Conservation (phyloP, 1,140 invertebrate species). For the Drosophila watanabei region DNA sequence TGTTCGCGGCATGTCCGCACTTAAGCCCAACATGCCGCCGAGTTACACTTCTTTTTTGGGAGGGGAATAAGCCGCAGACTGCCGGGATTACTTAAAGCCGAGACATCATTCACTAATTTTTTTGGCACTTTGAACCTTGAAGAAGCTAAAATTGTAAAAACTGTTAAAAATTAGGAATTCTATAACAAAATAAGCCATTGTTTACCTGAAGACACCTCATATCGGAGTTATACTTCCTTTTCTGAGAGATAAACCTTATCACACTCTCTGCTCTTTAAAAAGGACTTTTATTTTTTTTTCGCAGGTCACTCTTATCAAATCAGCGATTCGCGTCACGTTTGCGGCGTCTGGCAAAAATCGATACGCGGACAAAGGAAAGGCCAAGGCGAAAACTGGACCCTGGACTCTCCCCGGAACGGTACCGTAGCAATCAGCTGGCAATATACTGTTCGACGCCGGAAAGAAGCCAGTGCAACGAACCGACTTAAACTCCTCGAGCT, state of each 20-base stretch:
- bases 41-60: conserved; percentile 2
- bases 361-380: conserved; percentile 56
- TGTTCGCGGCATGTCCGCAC: conserved; percentile 80
- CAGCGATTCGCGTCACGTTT: conserved; percentile 74
- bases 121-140: conserved; percentile 58
- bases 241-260: conserved; percentile 6
- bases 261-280: conserved; percentile 21
- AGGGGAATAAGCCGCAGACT: background rate
- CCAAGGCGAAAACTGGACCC: conserved; percentile 46
- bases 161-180: background rate
- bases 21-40: conserved; percentile 57
- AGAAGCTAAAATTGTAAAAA: background rate
- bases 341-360: conserved; percentile 74
- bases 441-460: background rate
- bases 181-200: background rate
- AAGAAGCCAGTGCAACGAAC: conserved; percentile 58
- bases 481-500: conserved; percentile 14
- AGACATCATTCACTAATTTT: conserved; percentile 74
- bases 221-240: background rate
- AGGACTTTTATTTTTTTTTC: conserved; percentile 12
- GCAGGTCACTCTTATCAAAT: conserved; percentile 49
- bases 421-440: conserved; percentile 23
- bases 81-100: conserved; percentile 32
- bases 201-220: background rate
- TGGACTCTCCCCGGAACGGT: conserved; percentile 1